Conservation (phyloP, 2,888 invertebrate genomes). For the Oxystoma pomonae region DNA sequence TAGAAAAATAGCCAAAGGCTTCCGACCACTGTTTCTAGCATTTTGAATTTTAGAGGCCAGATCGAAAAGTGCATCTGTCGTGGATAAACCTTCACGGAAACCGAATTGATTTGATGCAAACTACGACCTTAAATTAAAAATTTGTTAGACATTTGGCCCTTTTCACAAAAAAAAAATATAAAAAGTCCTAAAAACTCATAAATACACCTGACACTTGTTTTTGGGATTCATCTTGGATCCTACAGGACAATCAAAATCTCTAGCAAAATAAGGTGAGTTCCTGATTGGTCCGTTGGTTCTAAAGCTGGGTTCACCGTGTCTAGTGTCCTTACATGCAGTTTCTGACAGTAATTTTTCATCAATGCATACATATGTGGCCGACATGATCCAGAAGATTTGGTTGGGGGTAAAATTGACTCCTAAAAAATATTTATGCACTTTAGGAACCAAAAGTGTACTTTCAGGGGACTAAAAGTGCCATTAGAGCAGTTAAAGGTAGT, state of each 20-base stretch:
- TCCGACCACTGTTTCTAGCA: no score
- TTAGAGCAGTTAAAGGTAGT: no score
- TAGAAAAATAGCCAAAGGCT: no score
- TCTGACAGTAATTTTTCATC: conserved; percentile 25
- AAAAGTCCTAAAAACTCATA: no score
- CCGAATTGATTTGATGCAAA: no score
- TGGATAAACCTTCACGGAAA: no score
- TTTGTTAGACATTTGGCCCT: no score
- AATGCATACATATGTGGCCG: conserved; percentile 32
- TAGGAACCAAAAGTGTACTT: not conserved
- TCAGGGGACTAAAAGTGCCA: no score
- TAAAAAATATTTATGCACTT: not conserved
- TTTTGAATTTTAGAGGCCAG: no score
- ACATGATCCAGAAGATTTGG: conserved; percentile 50
- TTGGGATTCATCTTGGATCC: conserved; percentile 35
- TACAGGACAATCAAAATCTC: conserved; percentile 33
- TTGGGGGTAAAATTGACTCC: conserved; percentile 64
- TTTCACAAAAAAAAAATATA: no score
- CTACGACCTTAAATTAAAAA: no score
- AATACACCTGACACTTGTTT: conserved; percentile 31
- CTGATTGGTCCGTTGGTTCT: conserved; percentile 29
- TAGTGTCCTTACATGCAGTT: conserved; percentile 12
- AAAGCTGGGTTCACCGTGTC: conserved; percentile 27
- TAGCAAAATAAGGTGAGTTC: conserved; percentile 33
- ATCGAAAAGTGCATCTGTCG: no score